Evolutionary conservation across 2,113 vertebrate genomes (phyloP).

Genomic region (Melozone crissalis): DNA sequence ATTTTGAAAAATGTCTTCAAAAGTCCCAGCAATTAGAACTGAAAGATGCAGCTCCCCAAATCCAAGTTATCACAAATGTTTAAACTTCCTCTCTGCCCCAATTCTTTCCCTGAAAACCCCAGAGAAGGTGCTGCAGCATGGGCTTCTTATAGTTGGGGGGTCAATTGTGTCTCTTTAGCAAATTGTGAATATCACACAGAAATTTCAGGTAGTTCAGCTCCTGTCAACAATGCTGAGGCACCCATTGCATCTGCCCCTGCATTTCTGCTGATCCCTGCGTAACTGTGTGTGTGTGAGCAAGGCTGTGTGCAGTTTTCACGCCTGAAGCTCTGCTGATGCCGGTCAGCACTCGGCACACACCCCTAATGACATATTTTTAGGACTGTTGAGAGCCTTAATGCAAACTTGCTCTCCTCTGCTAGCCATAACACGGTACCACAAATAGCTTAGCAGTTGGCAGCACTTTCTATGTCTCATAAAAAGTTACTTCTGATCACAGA

Average conservation of each 20-base stretch:
- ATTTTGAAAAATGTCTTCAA: neutral
- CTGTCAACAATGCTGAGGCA: fast-evolving
- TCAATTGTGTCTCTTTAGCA: fast-evolving
- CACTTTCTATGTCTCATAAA: neutral
- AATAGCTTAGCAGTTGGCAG: neutral
- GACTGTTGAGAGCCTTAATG: neutral
- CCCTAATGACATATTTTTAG: neutral
- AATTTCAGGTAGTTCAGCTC: neutral
- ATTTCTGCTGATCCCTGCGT: neutral
- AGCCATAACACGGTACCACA: neutral
- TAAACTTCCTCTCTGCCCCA: neutral
- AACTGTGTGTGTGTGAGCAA: fast-evolving
- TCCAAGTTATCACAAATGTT: neutral
- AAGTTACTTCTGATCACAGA: neutral
- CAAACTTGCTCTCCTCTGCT: neutral
- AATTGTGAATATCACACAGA: neutral
- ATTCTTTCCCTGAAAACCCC: neutral
- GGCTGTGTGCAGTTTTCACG: fast-evolving
- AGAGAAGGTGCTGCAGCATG: fast-evolving
- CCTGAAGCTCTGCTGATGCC: neutral
- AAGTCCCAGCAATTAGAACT: neutral
- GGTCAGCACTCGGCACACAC: neutral
- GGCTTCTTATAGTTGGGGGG: fast-evolving
- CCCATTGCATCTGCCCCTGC: neutral
- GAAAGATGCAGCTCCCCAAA: neutral